Evolutionary conservation across 2,113 vertebrate species (phyloP), one percentile per base, ranked within the genome.

Genomic region (Microcebus murinus): DNA sequence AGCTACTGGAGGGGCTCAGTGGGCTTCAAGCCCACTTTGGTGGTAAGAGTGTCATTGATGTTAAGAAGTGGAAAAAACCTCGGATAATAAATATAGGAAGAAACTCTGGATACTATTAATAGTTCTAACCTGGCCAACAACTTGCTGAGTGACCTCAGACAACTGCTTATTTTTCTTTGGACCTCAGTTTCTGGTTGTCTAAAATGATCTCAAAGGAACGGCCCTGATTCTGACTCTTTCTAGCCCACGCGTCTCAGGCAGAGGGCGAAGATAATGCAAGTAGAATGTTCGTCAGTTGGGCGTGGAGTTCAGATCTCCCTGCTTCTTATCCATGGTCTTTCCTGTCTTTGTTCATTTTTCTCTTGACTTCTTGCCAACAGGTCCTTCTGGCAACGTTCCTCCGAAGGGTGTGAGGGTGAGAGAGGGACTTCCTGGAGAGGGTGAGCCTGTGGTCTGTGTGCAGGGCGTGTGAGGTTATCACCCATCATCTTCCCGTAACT

Each of bases 211-310:
- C 1, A 0, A 4, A 31, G 79, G 52, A 83, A 39, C 18, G 25
- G 29, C 34, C 10, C 45, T 4, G 23, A 14, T n/a, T 89, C 39
- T 15, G 48, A 15, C 68, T 45, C 48, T 80, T 45, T 91, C 3
- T 81, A 10, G 23, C 5, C 12, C 73, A 39, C 0, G 8, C 31
- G 34, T 90, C 73, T 90, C 14, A 31, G 0, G 14, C 36, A 36
- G 8, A 68, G 9, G 8, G 15, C 0, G 0, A 8, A 23, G 29
- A 52, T 12, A 2, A 23, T 0, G 4, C 34, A 61, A 83, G 70
- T 18, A 34, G 76, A 23, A 11, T 25, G 27, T 21, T n/a, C 2
- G 1, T 39, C 39, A 21, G 15, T 0, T 6, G n/a, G 86, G 31
- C 4, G 0, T 39, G 83, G 36, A 61, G 12, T 48, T 82, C 27